phyloP scores from a whole-genome alignment of 2,113 vertebrate species.

The Tursiops truncatus region DNA sequence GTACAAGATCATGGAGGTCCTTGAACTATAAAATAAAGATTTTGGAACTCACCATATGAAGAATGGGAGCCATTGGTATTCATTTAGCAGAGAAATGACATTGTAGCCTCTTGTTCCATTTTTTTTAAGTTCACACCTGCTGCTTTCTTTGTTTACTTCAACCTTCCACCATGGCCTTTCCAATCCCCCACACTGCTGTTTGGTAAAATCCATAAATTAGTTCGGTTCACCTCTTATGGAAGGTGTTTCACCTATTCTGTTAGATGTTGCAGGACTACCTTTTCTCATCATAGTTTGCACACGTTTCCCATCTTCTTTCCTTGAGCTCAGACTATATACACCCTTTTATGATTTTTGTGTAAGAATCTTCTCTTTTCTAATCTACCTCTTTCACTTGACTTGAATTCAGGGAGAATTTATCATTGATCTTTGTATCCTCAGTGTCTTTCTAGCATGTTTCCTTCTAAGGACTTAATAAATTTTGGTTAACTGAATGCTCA shows the following conservation, averaged over 20 bases:
- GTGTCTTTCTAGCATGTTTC: neutral
- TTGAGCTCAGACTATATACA: neutral
- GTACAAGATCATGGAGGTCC: neutral
- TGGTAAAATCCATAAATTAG: neutral
- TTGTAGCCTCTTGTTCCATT: neutral
- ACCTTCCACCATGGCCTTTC: neutral
- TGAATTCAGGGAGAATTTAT: neutral
- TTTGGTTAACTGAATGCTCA: neutral
- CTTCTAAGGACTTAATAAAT: neutral
- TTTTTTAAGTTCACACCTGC: neutral
- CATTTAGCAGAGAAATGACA: neutral
- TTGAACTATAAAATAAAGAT: neutral
- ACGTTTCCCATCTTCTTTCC: neutral
- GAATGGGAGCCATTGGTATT: neutral
- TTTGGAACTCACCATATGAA: neutral
- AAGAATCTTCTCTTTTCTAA: neutral
- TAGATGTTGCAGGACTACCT: neutral
- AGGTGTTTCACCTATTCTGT: neutral
- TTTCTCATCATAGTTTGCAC: neutral
- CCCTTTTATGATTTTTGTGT: neutral
- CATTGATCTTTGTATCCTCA: neutral
- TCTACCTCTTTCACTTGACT: neutral
- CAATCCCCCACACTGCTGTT: neutral
- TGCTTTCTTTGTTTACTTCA: neutral
- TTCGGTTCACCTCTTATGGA: neutral